Conservation (phyloP, 2,113 vertebrate species). For the Gyps fulvus region DNA sequence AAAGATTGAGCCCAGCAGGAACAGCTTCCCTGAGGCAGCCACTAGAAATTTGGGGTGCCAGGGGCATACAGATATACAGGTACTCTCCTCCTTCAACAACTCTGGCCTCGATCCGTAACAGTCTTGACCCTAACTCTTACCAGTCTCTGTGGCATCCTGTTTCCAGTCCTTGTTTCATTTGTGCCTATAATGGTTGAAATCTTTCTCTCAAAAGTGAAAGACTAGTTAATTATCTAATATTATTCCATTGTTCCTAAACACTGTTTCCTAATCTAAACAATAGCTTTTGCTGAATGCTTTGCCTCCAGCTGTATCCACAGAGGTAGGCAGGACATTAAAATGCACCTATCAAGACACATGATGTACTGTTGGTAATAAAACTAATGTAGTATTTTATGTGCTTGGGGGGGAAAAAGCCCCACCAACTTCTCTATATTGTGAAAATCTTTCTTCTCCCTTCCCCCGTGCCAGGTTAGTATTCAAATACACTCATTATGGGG, state of each 20-base stretch:
- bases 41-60: neutral
- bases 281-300: neutral
- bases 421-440: neutral
- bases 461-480: neutral
- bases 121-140: neutral
- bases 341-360: neutral
- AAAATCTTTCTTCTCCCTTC: neutral
- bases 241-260: neutral
- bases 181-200: neutral
- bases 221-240: neutral
- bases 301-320: neutral
- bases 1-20: neutral
- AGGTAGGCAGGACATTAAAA: conserved; percentile 10
- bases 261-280: neutral
- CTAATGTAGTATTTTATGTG: conserved; percentile 26
- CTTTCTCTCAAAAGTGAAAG: neutral
- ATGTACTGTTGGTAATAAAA: neutral
- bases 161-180: neutral
- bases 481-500: neutral
- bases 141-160: neutral
- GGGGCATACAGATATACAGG: neutral
- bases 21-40: neutral
- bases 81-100: neutral
- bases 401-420: neutral
- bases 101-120: neutral